These are phyloP conservation scores for Vulpes ferrilata DNA, from an alignment of 2,113 vertebrate genomes.

Conservation along the genomic window DNA sequence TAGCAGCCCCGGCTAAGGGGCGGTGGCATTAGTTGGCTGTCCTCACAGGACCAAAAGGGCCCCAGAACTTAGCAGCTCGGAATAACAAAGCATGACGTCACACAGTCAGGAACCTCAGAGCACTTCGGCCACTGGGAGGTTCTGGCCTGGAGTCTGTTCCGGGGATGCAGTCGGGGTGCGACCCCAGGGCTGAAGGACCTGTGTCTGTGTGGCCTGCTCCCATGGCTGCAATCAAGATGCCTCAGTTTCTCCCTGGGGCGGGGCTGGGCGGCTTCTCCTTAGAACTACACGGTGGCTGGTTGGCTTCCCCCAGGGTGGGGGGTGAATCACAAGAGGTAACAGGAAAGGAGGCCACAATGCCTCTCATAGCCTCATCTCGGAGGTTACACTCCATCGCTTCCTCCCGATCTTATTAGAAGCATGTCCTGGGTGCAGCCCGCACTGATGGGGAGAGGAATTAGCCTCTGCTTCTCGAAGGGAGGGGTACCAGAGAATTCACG, in stretches of 20 bases:
- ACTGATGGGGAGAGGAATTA: neutral
- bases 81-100: neutral
- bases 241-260: neutral
- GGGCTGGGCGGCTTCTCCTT: too few species aligned
- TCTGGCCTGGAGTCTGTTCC: neutral
- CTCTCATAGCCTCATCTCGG: neutral
- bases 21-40: neutral
- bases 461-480: neutral
- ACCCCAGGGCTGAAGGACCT: neutral
- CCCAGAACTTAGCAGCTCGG: neutral
- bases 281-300: rapidly evolving
- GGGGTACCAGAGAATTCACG: neutral
- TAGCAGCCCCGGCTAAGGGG: neutral
- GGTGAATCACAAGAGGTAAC: neutral
- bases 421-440: neutral
- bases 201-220: rapidly evolving
- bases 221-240: neutral
- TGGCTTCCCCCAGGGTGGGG: neutral
- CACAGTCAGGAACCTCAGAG: neutral
- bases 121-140: neutral
- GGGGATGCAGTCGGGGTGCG: neutral
- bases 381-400: neutral
- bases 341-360: neutral
- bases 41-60: neutral
- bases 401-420: neutral